A percentile compares a stretch with the other conserved stretches of the same genome.
These are phyloP conservation scores for Nemapogon koenigi DNA, from an alignment of 2,888 invertebrate genomes.

Conservation along the genomic window DNA sequence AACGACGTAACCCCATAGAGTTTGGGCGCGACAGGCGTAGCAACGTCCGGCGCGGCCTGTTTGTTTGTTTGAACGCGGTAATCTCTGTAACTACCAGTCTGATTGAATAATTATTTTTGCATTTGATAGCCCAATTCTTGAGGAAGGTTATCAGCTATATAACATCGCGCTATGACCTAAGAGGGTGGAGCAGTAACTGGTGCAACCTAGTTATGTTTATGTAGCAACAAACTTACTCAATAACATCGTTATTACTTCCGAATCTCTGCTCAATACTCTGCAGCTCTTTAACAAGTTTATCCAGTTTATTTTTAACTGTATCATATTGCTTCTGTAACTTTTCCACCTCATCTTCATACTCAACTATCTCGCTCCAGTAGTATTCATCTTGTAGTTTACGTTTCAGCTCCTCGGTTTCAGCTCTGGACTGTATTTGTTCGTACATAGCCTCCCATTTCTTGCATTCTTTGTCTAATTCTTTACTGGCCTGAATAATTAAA, in stretches of 20 bases:
- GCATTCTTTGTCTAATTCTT: constrained; percentile 47
- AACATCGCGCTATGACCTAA: too few species aligned
- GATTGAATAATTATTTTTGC: too few species aligned
- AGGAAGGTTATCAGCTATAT: too few species aligned
- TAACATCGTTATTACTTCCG: constrained; percentile 36
- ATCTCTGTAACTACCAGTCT: too few species aligned
- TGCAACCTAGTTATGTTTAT: too few species aligned
- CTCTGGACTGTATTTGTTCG: constrained; percentile 60
- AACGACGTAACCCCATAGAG: too few species aligned
- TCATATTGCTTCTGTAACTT: constrained; percentile 27
- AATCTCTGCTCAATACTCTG: constrained; percentile 35
- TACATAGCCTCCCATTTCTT: constrained; percentile 61
- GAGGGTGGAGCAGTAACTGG: too few species aligned
- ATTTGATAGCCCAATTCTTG: too few species aligned
- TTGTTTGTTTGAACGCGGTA: too few species aligned
- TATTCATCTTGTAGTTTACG: constrained; percentile 62
- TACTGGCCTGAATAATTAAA: constrained; percentile 29
- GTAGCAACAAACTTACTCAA: constrained; percentile 60
- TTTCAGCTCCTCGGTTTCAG: constrained; percentile 52
- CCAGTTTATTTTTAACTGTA: too few species aligned
- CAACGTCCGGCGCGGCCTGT: too few species aligned
- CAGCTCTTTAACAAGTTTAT: constrained; percentile 17
- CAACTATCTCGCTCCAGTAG: constrained; percentile 54
- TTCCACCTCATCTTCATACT: constrained; percentile 22
- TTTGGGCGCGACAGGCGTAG: too few species aligned